phyloP scores from a whole-genome alignment of 2,888 invertebrate species.

The Leistus spinibarbis region DNA sequence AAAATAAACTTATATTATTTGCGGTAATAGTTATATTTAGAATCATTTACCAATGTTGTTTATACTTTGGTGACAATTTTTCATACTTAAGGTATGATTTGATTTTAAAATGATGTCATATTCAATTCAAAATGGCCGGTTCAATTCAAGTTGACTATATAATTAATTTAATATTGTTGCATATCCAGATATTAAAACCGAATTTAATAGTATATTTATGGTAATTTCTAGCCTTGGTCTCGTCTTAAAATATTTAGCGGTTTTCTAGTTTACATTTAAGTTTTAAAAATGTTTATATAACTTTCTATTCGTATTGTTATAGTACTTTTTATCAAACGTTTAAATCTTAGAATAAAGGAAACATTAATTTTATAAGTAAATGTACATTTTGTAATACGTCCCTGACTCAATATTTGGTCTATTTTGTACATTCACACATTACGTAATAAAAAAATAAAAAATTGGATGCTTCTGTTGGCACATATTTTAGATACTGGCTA shows the following conservation, averaged over 20 bases:
- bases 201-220: conserved; percentile 10
- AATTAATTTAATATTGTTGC: background rate
- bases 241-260: no score
- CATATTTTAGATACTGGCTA: background rate
- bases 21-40: background rate
- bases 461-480: background rate
- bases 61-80: background rate
- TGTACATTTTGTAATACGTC: background rate
- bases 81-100: background rate
- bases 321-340: background rate
- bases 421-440: background rate
- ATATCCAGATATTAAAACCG: background rate
- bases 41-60: background rate
- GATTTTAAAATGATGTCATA: background rate
- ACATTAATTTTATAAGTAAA: background rate
- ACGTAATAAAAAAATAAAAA: background rate
- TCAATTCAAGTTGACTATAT: background rate
- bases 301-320: background rate
- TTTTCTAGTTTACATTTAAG: background rate
- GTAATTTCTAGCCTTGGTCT: conserved; percentile 23
- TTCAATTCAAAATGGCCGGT: background rate
- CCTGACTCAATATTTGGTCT: background rate
- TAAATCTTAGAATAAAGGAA: background rate
- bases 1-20: background rate
- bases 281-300: conserved; percentile 3